Evolutionary conservation across 2,797 vertebrate species (phyloP), one percentile per base, ranked within the genome.

Genomic region (Darevskia mixta): DNA sequence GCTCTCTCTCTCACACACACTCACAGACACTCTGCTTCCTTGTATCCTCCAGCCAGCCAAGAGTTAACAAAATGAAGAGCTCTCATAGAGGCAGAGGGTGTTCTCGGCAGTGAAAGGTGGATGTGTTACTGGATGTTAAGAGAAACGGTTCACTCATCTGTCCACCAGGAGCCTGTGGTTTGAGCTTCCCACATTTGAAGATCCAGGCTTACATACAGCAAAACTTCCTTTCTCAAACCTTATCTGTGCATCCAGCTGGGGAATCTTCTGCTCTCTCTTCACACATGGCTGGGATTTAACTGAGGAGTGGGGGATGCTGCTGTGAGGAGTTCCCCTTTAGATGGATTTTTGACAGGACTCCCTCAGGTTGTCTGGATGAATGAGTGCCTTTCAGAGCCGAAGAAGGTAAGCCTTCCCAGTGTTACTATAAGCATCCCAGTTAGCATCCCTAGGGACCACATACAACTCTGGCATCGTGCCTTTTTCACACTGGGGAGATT

Each of bases 321-420:
- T 32, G 67, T n/a, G 88, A 94, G 90, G 76, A 0, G 45, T 72
- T 61, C n/a, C 86, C 83, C 64, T 55, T 69, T 23, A 25, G 58
- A 27, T n/a, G 49, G 41, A 17, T 86, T 58, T 32, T 91, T 1
- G 29, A 77, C 88, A 0, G 90, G 75, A 86, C 77, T 79, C 69
- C 72, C 91, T 83, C 13, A 0, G 76, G 41, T 79, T 8, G 69
- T 17, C 92, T 32, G 92, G 85, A 80, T 93, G 43, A 86, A 94
- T 91, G 96, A 95, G 91, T 0, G 84, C 45, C 73, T 75, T 87
- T 67, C 45, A 80, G 2, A 79, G 90, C 92, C 79, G 76, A 94
- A 82, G 67, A 94, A 96, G 97, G 97, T 97, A 96, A 95, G 96
- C 23, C 6, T 49, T 11, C 2, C 18, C 6, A 41, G 71, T 38